These are phyloP conservation scores for Alviniconcha marisindica DNA, from an alignment of 1,140 invertebrate species.

Conservation along the genomic window DNA sequence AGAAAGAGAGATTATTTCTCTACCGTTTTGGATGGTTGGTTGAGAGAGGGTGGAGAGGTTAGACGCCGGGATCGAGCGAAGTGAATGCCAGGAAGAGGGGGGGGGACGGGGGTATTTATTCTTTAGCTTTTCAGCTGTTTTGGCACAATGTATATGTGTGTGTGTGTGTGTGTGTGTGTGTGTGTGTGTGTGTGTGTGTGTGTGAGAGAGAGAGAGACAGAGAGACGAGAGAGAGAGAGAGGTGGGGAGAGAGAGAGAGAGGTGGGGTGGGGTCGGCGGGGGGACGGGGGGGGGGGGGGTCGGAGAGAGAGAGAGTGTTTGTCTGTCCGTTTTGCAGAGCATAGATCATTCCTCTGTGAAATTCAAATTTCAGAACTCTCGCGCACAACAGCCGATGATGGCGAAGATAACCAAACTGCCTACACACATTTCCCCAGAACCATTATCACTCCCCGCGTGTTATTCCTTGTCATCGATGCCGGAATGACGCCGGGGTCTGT, in stretches of 20 bases:
- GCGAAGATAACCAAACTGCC: not conserved
- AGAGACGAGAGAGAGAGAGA: not conserved
- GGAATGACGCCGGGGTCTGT: constrained; percentile 1
- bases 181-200: no score
- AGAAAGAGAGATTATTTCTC: no score
- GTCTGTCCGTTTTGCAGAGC: not conserved
- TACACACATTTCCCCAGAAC: not conserved
- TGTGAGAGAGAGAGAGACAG: not conserved
- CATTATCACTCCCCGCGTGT: not conserved
- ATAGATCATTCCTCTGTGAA: not conserved
- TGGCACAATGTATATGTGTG: no score
- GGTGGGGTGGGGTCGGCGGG: not conserved
- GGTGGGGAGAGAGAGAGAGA: not conserved
- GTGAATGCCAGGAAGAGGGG: no score
- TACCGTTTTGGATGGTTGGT: no score
- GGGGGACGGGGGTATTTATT: no score
- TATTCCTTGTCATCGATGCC: constrained; percentile 8
- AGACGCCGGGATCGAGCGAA: no score
- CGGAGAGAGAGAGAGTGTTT: not conserved
- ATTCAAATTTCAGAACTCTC: not conserved
- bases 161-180: no score
- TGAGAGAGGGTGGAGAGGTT: no score
- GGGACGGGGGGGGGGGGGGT: no score
- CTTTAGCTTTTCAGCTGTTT: no score
- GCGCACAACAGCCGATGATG: not conserved